phyloP scores from a whole-genome alignment of 2,888 invertebrate species.

The Azorinus chamasolen region DNA sequence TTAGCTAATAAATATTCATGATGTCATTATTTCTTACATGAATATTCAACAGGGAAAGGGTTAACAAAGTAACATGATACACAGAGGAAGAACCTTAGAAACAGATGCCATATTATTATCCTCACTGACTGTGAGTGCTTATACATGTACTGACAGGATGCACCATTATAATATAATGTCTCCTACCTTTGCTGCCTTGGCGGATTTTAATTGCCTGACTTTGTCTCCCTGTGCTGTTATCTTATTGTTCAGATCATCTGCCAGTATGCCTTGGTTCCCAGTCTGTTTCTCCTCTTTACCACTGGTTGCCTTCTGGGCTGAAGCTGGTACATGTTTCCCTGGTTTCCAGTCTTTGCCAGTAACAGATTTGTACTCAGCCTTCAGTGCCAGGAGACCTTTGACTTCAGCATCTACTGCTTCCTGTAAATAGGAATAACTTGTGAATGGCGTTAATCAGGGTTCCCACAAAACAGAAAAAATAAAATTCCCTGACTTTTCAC shows the following conservation, averaged over 20 bases:
- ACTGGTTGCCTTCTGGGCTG: constrained; percentile 3
- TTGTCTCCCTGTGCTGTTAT: constrained; percentile 90
- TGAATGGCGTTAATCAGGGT: no score
- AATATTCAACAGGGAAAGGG: no score
- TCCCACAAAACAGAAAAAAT: no score
- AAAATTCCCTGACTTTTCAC: no score
- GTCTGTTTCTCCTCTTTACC: constrained; percentile 2
- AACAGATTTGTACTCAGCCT: constrained; percentile 91
- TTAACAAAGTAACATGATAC: no score
- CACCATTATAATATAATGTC: no score
- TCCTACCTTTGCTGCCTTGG: constrained; percentile 89
- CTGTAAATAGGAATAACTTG: constrained; percentile 44
- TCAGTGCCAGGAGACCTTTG: constrained; percentile 90
- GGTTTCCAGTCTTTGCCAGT: constrained; percentile 91
- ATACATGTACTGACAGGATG: no score
- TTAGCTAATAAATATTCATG: no score
- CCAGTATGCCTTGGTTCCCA: constrained; percentile 24
- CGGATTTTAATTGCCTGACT: constrained; percentile 90
- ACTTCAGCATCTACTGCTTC: constrained; percentile 88
- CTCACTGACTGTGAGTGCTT: no score
- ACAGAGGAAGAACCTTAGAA: no score
- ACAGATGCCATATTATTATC: no score
- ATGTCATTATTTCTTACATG: no score
- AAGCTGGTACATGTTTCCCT: constrained; percentile 16
- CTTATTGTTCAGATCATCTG: constrained; percentile 78